Percentiles rank a stretch among this genome's conserved stretches.
phyloP scores from a whole-genome alignment of 2,113 vertebrate species.

The Puffinus mauretanicus region DNA sequence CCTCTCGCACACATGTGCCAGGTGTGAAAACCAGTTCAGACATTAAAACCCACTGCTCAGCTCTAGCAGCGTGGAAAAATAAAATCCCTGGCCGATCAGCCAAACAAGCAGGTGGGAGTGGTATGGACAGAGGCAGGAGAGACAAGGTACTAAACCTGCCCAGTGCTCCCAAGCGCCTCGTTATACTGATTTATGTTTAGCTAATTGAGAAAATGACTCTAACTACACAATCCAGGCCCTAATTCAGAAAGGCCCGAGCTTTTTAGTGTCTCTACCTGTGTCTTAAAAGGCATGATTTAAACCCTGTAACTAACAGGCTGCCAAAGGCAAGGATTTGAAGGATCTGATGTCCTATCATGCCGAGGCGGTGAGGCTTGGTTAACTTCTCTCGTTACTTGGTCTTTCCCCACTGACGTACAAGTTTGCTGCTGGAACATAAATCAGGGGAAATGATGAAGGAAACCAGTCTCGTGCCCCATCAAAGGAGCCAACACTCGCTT shows the following conservation, averaged over 20 bases:
- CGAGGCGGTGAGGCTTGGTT: not conserved
- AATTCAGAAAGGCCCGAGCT: constrained; percentile 62
- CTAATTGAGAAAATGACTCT: constrained; percentile 75
- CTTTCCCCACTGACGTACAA: constrained; percentile 75
- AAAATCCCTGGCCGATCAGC: constrained; percentile 9
- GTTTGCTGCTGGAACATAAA: constrained; percentile 77
- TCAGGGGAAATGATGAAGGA: constrained; percentile 78
- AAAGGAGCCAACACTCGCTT: constrained; percentile 52
- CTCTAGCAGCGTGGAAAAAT: not conserved
- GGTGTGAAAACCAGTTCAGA: constrained; percentile 14
- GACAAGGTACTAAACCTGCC: constrained; percentile 34
- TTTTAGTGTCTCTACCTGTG: constrained; percentile 66
- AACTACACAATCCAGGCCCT: constrained; percentile 59
- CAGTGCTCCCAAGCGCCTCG: constrained; percentile 52
- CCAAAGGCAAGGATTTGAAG: constrained; percentile 71
- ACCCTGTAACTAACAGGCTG: constrained; percentile 62
- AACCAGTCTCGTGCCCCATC: constrained; percentile 69
- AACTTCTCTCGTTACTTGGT: constrained; percentile 77
- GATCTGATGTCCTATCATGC: constrained; percentile 63
- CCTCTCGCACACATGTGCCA: not conserved
- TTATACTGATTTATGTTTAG: constrained; percentile 78
- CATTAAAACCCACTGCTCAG: not conserved
- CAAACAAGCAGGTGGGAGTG: constrained; percentile 38
- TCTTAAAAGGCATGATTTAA: constrained; percentile 72
- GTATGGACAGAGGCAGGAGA: not conserved